Evolutionary conservation across 1,140 invertebrate genomes (phyloP).

Genomic region (Goniozus legneri): DNA sequence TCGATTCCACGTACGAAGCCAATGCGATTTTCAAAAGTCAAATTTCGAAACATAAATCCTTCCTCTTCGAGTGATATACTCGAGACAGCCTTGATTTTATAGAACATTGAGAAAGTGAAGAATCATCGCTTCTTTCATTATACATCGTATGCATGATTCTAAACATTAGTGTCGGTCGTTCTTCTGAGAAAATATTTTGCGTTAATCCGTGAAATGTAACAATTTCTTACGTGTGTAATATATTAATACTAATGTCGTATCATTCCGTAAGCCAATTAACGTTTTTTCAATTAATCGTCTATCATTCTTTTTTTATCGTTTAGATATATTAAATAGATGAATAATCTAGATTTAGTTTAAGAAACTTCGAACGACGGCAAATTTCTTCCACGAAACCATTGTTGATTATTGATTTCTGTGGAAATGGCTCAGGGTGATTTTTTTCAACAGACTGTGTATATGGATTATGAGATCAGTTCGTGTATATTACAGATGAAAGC

Average conservation of each 20-base stretch:
- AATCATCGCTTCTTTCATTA: conserved; percentile 1
- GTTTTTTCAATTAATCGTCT: conserved; percentile 26
- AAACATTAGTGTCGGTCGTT: no score
- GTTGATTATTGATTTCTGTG: conserved; percentile 10
- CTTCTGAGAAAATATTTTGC: conserved; percentile 22
- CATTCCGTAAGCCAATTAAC: conserved; percentile 21
- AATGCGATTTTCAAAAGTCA: no score
- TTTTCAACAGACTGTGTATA: no score
- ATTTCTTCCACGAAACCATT: conserved; percentile 46
- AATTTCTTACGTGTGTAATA: conserved; percentile 25
- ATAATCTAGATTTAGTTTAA: conserved; percentile 39
- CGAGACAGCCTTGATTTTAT: no score
- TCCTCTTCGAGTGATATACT: no score
- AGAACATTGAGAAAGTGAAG: no score
- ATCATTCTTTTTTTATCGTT: conserved; percentile 16
- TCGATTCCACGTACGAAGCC: no score
- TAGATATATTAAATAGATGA: conserved; percentile 12
- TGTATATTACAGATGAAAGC: no score
- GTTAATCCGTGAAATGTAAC: conserved; percentile 27
- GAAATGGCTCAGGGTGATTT: background rate
- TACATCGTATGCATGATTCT: conserved; percentile 10
- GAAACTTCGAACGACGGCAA: conserved; percentile 38
- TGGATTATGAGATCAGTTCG: no score
- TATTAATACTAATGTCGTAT: conserved; percentile 24
- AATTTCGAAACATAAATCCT: no score